These are phyloP conservation scores for Tetraodon nigroviridis DNA, from an alignment of 2,113 vertebrate species.

Conservation along the genomic window DNA sequence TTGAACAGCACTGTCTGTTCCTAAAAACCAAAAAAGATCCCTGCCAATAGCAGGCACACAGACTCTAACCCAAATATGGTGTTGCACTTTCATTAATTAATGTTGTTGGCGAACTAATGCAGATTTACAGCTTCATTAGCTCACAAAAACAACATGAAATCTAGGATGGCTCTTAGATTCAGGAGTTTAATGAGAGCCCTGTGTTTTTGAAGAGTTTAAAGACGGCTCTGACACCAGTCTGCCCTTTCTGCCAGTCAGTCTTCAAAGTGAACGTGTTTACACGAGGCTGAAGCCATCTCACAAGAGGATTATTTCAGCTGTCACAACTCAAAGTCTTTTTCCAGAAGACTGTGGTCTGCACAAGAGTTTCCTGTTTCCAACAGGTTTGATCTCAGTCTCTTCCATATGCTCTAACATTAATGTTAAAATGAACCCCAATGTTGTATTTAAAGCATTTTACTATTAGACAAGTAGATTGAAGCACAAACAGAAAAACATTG, in stretches of 20 bases:
- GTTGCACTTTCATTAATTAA: not conserved
- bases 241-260: conserved; percentile 19
- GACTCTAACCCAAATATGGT: not conserved
- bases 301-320: conserved; percentile 46
- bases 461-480: not conserved
- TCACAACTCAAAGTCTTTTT: conserved; percentile 28
- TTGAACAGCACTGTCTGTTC: no score
- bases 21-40: no score
- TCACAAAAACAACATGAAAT: not conserved
- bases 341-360: not conserved
- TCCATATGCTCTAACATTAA: not conserved
- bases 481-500: no score
- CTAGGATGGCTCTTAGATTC: not conserved
- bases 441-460: not conserved
- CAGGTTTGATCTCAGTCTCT: no score
- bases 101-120: no score
- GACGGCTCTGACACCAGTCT: conserved; percentile 11
- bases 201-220: conserved; percentile 1
- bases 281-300: conserved; percentile 27
- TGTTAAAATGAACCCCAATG: not conserved
- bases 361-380: conserved; percentile 14
- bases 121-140: not conserved
- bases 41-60: not conserved
- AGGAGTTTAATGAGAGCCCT: not conserved
- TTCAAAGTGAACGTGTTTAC: conserved; percentile 30